A percentile compares a stretch with the other conserved stretches of the same genome.
phyloP scores from a whole-genome alignment of 2,888 invertebrate genomes.

The Noctuana brunneofusca region DNA sequence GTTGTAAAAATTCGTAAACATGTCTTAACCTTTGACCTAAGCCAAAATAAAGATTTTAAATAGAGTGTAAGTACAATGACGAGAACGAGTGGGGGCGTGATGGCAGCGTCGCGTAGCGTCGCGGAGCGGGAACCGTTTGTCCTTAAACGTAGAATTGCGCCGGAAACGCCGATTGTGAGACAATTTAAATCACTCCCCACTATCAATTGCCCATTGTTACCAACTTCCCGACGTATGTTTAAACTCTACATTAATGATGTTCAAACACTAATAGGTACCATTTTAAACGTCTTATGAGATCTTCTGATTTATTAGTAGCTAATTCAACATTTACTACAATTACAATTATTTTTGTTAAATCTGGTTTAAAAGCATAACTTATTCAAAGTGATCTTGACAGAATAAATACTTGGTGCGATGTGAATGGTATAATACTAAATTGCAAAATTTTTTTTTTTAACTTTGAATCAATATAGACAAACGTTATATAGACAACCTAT shows the following conservation, averaged over 20 bases:
- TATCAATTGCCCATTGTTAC: conserved; percentile 62
- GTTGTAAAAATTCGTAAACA: too few relatives aligned
- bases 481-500: conserved; percentile 15
- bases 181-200: conserved; percentile 71
- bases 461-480: conserved; percentile 10
- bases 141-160: conserved; percentile 52
- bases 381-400: too few relatives aligned
- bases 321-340: too few relatives aligned
- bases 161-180: conserved; percentile 76
- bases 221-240: conserved; percentile 55
- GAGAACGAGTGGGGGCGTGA: conserved; percentile 43
- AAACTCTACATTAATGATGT: conserved; percentile 7
- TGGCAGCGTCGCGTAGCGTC: conserved; percentile 43
- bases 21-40: neutral
- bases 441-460: neutral
- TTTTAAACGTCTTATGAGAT: neutral
- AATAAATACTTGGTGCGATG: too few relatives aligned
- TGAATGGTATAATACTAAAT: too few relatives aligned
- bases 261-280: neutral
- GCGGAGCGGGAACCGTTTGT: conserved; percentile 47
- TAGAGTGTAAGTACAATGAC: conserved; percentile 42
- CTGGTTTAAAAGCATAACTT: too few relatives aligned
- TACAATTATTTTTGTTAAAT: too few relatives aligned
- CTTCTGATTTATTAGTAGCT: neutral
- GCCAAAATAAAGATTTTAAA: neutral